Evolutionary conservation across 2,888 invertebrate genomes (phyloP).

Genomic region (Tipula confusa): DNA sequence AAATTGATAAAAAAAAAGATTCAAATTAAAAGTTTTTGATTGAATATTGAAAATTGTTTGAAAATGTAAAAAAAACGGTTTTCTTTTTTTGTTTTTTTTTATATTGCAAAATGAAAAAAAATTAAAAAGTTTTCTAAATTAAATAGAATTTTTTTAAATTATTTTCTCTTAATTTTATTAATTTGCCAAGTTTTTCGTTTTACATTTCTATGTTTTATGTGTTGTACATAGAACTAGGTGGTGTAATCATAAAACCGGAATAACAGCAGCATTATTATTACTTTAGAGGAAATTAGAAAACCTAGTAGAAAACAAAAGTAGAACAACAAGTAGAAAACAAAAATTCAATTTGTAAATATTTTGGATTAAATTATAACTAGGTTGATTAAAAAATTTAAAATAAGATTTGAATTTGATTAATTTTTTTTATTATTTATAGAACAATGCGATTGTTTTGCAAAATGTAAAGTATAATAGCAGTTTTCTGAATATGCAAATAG

Average conservation of each 20-base stretch:
- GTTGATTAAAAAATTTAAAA: neutral
- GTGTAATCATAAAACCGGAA: too few species aligned
- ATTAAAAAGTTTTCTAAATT: conserved; percentile 12
- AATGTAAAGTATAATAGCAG: too few species aligned
- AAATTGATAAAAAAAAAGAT: conserved; percentile 20
- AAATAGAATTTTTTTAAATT: neutral
- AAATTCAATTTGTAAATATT: neutral
- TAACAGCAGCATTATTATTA: neutral
- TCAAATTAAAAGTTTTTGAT: conserved; percentile 25
- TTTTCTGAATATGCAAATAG: too few species aligned
- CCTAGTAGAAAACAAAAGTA: neutral
- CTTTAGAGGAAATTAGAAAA: neutral
- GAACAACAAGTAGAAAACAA: neutral
- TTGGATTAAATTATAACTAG: neutral
- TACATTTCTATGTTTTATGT: neutral
- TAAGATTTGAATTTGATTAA: neutral
- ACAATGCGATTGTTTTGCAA: neutral
- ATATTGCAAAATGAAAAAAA: neutral
- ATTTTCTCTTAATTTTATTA: conserved; percentile 1
- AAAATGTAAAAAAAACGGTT: neutral
- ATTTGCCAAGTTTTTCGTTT: neutral
- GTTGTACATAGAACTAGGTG: neutral
- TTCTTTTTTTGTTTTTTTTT: conserved; percentile 1
- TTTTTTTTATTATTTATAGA: too few species aligned
- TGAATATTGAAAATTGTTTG: conserved; percentile 12